phyloP scores from a whole-genome alignment of 2,888 invertebrate species.

The Rhyacophila evoluta region DNA sequence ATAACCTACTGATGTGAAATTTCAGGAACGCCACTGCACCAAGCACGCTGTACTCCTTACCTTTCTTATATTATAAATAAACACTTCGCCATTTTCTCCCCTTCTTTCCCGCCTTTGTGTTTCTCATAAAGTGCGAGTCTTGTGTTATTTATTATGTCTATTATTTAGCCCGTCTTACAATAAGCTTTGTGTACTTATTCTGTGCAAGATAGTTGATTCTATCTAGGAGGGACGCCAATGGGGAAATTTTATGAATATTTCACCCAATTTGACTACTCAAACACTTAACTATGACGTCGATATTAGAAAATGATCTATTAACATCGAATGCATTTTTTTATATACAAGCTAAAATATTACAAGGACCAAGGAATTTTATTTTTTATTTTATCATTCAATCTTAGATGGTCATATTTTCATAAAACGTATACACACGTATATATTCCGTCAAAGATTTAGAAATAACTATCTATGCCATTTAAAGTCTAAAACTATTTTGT shows the following conservation, averaged over 20 bases:
- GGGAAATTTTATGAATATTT: slow-evolving; percentile 37
- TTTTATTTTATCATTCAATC: no score
- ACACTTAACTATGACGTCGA: not conserved
- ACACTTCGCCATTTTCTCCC: slow-evolving; percentile 48
- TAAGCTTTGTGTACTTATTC: slow-evolving; percentile 52
- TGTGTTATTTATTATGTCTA: slow-evolving; percentile 55
- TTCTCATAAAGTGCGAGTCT: slow-evolving; percentile 55
- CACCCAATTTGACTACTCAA: slow-evolving; percentile 29
- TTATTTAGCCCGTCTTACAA: slow-evolving; percentile 55
- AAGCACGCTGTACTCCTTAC: slow-evolving; percentile 34
- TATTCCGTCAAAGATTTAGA: no score
- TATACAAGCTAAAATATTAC: no score
- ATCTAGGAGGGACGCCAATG: slow-evolving; percentile 30
- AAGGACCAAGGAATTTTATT: no score
- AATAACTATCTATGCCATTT: no score
- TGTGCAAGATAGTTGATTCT: slow-evolving; percentile 30
- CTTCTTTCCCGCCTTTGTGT: slow-evolving; percentile 52
- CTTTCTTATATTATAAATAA: slow-evolving; percentile 53
- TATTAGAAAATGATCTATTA: not conserved
- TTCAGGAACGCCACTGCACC: slow-evolving; percentile 23
- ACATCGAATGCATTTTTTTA: no score
- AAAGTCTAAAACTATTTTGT: no score
- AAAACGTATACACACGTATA: no score
- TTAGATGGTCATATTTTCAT: no score
- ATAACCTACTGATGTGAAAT: no score